Evolutionary conservation across 2,797 vertebrate species (phyloP).

Genomic region (Rhinoraja longicauda): DNA sequence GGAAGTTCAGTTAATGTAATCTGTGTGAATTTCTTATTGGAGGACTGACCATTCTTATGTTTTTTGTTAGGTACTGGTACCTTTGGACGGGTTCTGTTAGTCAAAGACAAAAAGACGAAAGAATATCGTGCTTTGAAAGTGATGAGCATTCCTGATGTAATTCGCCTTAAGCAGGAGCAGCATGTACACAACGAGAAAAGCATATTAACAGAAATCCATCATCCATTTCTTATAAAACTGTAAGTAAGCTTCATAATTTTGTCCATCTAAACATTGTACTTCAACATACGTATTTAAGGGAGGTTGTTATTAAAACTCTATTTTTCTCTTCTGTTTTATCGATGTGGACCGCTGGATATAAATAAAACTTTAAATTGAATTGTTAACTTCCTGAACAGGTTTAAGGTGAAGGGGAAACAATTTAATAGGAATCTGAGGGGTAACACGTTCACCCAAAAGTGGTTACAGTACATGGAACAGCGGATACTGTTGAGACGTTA

Average conservation of each 20-base stretch:
- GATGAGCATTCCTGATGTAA: constrained; percentile 89
- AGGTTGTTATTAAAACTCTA: background rate
- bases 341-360: background rate
- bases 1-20: background rate
- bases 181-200: constrained; percentile 93
- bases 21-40: background rate
- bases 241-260: constrained; percentile 60
- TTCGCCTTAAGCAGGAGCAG: constrained; percentile 87
- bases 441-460: too few species aligned
- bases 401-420: too few species aligned
- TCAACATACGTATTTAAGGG: background rate
- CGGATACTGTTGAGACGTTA: too few species aligned
- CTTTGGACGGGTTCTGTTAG: constrained; percentile 85
- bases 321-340: background rate
- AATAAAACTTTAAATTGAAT: background rate
- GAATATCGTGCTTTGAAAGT: constrained; percentile 81
- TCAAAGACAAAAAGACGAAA: constrained; percentile 69
- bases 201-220: constrained; percentile 77
- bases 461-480: too few species aligned
- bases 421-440: too few species aligned
- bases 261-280: background rate
- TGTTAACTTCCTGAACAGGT: background rate
- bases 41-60: background rate
- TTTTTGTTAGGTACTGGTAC: constrained; percentile 76
- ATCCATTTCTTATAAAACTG: constrained; percentile 84